Evolutionary conservation across 2,797 vertebrate species (phyloP).

Genomic region (Aphelocoma californica): DNA sequence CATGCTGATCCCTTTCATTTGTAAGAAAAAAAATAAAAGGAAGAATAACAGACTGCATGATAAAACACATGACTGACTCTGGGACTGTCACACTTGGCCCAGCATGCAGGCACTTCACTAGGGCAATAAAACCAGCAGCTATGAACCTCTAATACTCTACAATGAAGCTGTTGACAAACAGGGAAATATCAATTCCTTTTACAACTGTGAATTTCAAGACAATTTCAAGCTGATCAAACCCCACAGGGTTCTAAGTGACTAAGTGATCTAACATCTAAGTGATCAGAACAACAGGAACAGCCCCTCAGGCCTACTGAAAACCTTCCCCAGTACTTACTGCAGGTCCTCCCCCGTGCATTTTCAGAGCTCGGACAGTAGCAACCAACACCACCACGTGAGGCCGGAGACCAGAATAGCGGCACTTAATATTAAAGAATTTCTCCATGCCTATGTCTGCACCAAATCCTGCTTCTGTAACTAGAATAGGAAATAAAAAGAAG

Average conservation of each 20-base stretch:
- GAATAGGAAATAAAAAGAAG: neutral
- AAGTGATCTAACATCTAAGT: no score
- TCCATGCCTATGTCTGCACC: conserved; percentile 99
- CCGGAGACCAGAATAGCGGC: conserved; percentile 90
- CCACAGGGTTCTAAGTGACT: neutral
- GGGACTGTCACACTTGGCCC: neutral
- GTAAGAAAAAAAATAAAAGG: neutral
- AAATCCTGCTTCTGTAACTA: conserved; percentile 98
- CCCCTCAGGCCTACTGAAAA: neutral
- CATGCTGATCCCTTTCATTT: neutral
- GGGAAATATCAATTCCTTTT: neutral
- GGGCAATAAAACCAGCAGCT: neutral
- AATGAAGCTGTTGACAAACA: neutral
- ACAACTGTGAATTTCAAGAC: neutral
- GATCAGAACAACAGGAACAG: neutral
- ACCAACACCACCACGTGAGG: conserved; percentile 97
- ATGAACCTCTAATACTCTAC: neutral
- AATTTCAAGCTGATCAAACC: neutral
- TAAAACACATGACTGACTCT: neutral
- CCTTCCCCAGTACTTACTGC: conserved; percentile 76
- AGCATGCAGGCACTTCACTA: neutral
- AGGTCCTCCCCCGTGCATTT: conserved; percentile 98
- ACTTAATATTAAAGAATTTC: conserved; percentile 99
- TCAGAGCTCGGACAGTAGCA: conserved; percentile 92
- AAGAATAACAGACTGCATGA: neutral